Base-by-base conservation (phyloP, 35 echinoderm and acorn worm species). In the Nesometra sesokonis region DNA sequence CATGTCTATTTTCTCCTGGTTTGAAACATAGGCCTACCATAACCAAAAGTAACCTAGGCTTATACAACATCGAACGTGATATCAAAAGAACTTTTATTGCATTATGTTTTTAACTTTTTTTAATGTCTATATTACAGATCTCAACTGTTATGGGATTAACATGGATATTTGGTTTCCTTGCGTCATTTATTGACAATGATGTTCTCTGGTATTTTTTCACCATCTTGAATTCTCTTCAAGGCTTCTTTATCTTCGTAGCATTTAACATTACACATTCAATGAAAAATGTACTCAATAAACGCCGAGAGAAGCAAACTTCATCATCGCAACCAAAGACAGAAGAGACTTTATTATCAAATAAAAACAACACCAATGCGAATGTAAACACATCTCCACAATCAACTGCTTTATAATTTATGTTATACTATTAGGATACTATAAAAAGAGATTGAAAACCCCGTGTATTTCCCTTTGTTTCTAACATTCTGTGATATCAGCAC, bases 111-210 rank as follows among this genome's bases (percentile, higher is more conserved):
- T 27, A 67, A 67, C 11, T 27, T 67, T 19, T 9, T 27, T 13
- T 19, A 7, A 17, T 19, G 2, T 67, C 23, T 19, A 13, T 67
- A 27, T 67, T 67, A 19, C 52, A 83, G 81, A 35, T 83, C 15
- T 37, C 81, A 35, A 36, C 81, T 4, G 37, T 83, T 4, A 83
- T 83, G 81, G 81, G 81, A 30, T 83, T 83, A 30, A 83, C 81
- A 31, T 83, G 81, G 81, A 83, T 83, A 36, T 83, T 83, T 39
- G 81, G 81, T 37, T 83, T 38, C 30, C 9, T 83, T 39, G 81
- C 81, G 27, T 35, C 81, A 35, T 83, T 83, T 23, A 39, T 38
- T 11, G 35, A 39, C 30, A 8, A 37, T 35, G 34, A 3, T 19
- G 23, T 38, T 27, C 30, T 83, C 3, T 83, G 81, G 81, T 83